Conservation (phyloP, 2,797 vertebrate species). For the Poliocrania exsul region DNA sequence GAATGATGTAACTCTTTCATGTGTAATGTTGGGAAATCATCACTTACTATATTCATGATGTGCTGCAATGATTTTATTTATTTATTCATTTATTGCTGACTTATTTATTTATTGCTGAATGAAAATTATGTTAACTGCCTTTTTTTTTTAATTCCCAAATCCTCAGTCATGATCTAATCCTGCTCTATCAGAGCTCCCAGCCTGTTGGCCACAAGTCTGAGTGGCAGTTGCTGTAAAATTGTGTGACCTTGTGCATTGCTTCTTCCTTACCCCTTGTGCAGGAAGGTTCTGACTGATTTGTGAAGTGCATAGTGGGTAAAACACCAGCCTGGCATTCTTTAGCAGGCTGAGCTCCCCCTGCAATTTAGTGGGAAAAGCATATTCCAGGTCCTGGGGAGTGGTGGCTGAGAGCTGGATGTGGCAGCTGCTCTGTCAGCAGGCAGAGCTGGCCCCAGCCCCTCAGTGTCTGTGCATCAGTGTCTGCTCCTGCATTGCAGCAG, state of each 20-base stretch:
- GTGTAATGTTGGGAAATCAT: not conserved
- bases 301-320: not conserved
- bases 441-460: not conserved
- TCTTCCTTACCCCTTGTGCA: fast-evolving
- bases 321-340: not conserved
- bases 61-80: not conserved
- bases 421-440: not conserved
- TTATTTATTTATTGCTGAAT: no score
- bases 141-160: not conserved
- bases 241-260: not conserved
- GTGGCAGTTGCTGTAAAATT: not conserved
- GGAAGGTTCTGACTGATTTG: not conserved
- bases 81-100: no score
- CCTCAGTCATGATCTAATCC: not conserved
- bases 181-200: not conserved
- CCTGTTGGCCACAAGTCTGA: not conserved
- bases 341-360: not conserved
- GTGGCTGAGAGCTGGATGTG: not conserved
- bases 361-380: not conserved
- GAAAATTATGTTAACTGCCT: not conserved
- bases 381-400: not conserved
- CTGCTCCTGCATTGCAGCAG: not conserved
- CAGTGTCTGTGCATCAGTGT: no score
- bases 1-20: not conserved
- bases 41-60: not conserved